Conservation (phyloP, 2,113 vertebrate genomes). For the Setophaga kirtlandii region DNA sequence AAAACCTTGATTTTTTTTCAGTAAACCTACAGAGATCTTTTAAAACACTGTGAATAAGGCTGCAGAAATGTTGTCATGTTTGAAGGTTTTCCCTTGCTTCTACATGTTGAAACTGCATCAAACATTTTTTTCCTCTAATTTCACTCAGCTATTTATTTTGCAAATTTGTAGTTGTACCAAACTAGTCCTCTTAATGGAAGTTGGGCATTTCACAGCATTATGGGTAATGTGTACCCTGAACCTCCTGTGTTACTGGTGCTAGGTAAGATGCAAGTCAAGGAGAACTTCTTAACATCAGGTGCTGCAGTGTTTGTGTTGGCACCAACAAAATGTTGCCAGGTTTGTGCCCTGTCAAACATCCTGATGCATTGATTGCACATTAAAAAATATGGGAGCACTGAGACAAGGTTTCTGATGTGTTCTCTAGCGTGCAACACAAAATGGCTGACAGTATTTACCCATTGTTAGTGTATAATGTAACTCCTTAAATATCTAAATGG, state of each 20-base stretch:
- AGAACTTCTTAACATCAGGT: background rate
- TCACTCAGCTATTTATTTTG: background rate
- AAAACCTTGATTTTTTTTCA: background rate
- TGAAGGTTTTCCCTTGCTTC: background rate
- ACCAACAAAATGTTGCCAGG: background rate
- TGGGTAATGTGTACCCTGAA: background rate
- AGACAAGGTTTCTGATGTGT: background rate
- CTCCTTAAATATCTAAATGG: background rate
- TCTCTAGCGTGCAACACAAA: background rate
- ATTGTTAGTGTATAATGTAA: background rate
- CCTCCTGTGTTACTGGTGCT: background rate
- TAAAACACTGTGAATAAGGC: background rate
- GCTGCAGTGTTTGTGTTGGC: background rate
- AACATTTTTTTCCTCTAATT: background rate
- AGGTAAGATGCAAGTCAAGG: background rate
- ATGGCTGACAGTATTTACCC: background rate
- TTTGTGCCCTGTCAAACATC: background rate
- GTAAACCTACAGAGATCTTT: background rate
- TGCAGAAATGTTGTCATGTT: background rate
- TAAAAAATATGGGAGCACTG: background rate
- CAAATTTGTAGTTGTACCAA: background rate
- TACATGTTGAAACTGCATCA: accelerated
- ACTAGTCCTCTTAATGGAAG: background rate
- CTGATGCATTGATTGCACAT: background rate
- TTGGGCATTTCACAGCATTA: background rate